Percentiles rank a stretch among this genome's conserved stretches.
Conservation (phyloP, 2,888 invertebrate species). For the Tetanocera ferruginea region DNA sequence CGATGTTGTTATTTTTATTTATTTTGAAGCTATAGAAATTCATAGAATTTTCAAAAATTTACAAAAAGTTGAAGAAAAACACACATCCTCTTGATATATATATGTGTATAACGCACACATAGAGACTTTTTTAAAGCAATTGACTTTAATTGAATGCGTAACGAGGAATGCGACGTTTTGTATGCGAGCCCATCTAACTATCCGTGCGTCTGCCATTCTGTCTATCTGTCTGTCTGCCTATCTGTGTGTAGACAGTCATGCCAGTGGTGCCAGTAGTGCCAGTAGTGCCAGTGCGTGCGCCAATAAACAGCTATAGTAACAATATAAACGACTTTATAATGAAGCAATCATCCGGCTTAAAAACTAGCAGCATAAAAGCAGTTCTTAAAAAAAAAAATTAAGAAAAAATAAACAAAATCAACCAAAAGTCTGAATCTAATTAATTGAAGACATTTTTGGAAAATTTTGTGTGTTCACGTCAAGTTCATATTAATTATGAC, state of each 20-base stretch:
- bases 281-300: conserved; percentile 37
- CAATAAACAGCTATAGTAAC: conserved; percentile 47
- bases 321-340: conserved; percentile 35
- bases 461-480: too few relatives aligned
- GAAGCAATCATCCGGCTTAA: conserved; percentile 42
- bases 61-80: not conserved
- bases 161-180: not conserved
- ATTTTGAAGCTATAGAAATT: not conserved
- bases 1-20: too few relatives aligned
- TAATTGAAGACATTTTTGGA: not conserved
- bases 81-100: not conserved
- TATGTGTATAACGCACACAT: not conserved
- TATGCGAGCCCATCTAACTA: not conserved
- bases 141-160: conserved; percentile 63
- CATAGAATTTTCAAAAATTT: not conserved
- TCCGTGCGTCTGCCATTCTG: not conserved
- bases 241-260: not conserved
- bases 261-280: conserved; percentile 6
- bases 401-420: not conserved
- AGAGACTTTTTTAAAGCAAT: conserved; percentile 56
- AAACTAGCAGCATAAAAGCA: not conserved
- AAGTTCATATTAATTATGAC: conserved; percentile 12
- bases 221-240: not conserved
- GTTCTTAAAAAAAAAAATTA: not conserved
- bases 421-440: not conserved